Evolutionary conservation across 2,113 vertebrate genomes (phyloP), one percentile per base, ranked within the genome.

Genomic region (Tychaedon coryphoeus): DNA sequence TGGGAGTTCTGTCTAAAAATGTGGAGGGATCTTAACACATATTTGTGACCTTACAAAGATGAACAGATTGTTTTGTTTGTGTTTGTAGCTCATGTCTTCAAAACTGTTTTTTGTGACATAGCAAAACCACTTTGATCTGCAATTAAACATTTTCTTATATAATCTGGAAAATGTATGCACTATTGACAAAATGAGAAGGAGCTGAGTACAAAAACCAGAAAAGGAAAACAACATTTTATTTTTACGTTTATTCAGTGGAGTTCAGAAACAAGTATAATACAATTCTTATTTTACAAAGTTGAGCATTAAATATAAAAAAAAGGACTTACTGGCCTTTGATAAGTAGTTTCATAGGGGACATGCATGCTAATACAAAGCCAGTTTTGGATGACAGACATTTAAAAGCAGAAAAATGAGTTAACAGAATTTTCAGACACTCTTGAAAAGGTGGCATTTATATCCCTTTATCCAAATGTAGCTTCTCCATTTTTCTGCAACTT

Each of bases 271-370:
- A 91, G 17, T 36, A 25, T 36, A 92, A 67, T 45, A 20, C 12
- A 91, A 67, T 20, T 47, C 45, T 61, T 88, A 57, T 47, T 89
- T 95, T 91, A 95, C 77, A 84, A 90, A 92, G 36, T 13, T 93
- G 66, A 83, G 16, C 40, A 81, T 83, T 56, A 64, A 36, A 67
- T 96, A 86, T 69, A 7, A 10, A 2, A 6, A 86, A 90, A 74
- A 73, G 9, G 9, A 73, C 48, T 77, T 77, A 58, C 0, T 69
- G 43, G 45, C 14, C 31, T 78, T 86, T 73, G 36, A 67, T 50
- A 88, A 89, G 62, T 24, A 58, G 40, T 67, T 76, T 82, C 36
- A 62, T 56, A 78, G 13, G 14, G 38, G 48, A 75, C 36, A 84
- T 18, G 65, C 95, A 96, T 70, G 69, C 81, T 80, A 79, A 86